Conservation (phyloP, 2,113 vertebrate species). For the Eupsittula cactorum region DNA sequence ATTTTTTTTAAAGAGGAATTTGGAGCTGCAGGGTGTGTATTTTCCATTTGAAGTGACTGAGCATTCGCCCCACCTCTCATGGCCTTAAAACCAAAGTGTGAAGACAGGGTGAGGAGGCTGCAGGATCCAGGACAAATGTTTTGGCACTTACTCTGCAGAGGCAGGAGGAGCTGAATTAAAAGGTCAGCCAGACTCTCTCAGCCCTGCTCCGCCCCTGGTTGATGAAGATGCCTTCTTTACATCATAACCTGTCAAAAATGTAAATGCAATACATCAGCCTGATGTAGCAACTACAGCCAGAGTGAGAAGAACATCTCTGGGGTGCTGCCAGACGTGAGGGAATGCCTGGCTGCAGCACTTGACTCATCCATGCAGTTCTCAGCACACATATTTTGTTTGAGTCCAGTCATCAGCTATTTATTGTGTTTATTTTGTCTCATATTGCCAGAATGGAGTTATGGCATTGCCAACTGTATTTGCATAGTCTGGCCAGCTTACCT, state of each 20-base stretch:
- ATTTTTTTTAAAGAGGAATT: background rate
- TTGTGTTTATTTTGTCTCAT: background rate
- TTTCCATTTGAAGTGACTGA: background rate
- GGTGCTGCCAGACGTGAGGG: background rate
- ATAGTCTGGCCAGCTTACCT: background rate
- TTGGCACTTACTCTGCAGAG: background rate
- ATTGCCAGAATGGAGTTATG: background rate
- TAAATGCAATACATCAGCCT: slow-evolving; percentile 20
- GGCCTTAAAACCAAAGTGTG: background rate
- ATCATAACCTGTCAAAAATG: slow-evolving; percentile 15
- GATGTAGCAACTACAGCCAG: background rate
- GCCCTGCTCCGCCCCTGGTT: background rate
- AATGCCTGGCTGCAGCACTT: background rate
- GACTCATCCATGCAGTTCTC: slow-evolving; percentile 10
- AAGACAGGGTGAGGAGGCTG: background rate
- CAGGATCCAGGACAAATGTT: background rate
- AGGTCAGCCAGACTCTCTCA: background rate
- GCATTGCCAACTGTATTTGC: background rate
- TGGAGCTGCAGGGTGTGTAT: background rate
- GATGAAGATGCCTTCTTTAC: slow-evolving; percentile 24
- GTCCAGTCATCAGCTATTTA: background rate
- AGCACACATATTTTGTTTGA: background rate
- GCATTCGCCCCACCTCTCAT: rapidly evolving
- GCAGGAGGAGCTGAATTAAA: slow-evolving; percentile 21
- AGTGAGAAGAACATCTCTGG: background rate